Base-by-base conservation (phyloP, 92 coral and sea anemone genomes). In the Metridium senile region DNA sequence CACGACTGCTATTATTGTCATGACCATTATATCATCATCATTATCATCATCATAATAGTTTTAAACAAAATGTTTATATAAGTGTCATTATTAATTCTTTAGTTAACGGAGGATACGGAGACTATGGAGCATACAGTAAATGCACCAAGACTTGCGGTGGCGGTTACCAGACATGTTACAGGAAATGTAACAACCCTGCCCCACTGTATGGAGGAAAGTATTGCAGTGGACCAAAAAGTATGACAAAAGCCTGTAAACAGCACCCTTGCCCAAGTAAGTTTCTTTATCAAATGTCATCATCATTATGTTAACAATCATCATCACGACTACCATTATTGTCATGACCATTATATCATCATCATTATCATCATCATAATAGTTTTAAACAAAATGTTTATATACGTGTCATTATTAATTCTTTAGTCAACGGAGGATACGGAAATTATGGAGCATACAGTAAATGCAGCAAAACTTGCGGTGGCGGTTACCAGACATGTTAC, bases 401-500 rank as follows among this genome's bases (percentile, higher is more conserved):
- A n/a, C n/a, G n/a, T n/a, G n/a, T n/a, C n/a, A n/a, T n/a, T n/a
- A n/a, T n/a, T n/a, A n/a, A n/a, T n/a, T n/a, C n/a, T 58, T 58
- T 33, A 82, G 87, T 82, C 27, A 71, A 82, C 26, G 87, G 87
- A 4, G 75, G 72, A 3, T 83, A 82, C 70, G 54, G 75, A 10
- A 34, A 39, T 33, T 83, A 80, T 70, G 79, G 66, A 2, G 28
- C 74, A 16, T 83, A 80, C 75, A 69, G 78, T 9, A 16, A 54
- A 51, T 83, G 88, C 26, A 69, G 77, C 28, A 70, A 74, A 17
- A 69, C 26, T 13, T 83, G 88, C 71, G 88, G 88, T 18, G 70
- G 72, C 1, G 88, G 88, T 4, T 32, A 45, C 20, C 74, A 49
- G 34, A 11, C 62, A 10, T 30, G 85, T 22, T 72, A 63, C 43